Percentiles rank a stretch among this genome's conserved stretches.
Conservation (phyloP, 2,888 invertebrate genomes). For the Malthinus seriepunctatus region DNA sequence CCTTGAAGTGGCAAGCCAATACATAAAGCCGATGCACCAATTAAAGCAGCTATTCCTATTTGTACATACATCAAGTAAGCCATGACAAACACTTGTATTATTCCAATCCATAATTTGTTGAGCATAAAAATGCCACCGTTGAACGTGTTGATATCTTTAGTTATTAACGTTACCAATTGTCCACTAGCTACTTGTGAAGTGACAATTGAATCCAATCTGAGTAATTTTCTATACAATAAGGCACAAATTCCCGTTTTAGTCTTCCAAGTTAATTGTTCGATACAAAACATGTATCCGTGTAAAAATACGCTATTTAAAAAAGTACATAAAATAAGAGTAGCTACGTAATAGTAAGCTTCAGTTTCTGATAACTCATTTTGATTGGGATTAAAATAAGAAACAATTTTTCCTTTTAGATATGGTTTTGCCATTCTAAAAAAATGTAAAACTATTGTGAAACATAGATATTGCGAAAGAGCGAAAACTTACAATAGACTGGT, state of each 20-base stretch:
- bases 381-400: slow-evolving; percentile 66
- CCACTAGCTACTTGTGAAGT: slow-evolving; percentile 81
- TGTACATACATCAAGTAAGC: slow-evolving; percentile 66
- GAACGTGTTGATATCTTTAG: slow-evolving; percentile 85
- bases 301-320: slow-evolving; percentile 53
- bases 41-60: slow-evolving; percentile 56
- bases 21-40: slow-evolving; percentile 57
- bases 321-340: slow-evolving; percentile 64
- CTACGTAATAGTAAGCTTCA: slow-evolving; percentile 49
- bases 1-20: slow-evolving; percentile 49
- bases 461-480: no score
- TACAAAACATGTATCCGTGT: slow-evolving; percentile 11
- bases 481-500: slow-evolving; percentile 4
- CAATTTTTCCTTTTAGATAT: slow-evolving; percentile 66
- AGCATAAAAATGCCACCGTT: slow-evolving; percentile 78
- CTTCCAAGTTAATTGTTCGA: slow-evolving; percentile 8
- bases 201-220: slow-evolving; percentile 79
- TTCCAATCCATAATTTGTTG: slow-evolving; percentile 80
- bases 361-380: slow-evolving; percentile 6
- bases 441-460: background rate
- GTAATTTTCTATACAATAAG: slow-evolving; percentile 12
- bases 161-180: slow-evolving; percentile 56
- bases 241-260: slow-evolving; percentile 8
- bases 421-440: slow-evolving; percentile 64
- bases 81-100: slow-evolving; percentile 72